Conservation (phyloP, 1,140 invertebrate species). For the Amphibalanus amphitrite region DNA sequence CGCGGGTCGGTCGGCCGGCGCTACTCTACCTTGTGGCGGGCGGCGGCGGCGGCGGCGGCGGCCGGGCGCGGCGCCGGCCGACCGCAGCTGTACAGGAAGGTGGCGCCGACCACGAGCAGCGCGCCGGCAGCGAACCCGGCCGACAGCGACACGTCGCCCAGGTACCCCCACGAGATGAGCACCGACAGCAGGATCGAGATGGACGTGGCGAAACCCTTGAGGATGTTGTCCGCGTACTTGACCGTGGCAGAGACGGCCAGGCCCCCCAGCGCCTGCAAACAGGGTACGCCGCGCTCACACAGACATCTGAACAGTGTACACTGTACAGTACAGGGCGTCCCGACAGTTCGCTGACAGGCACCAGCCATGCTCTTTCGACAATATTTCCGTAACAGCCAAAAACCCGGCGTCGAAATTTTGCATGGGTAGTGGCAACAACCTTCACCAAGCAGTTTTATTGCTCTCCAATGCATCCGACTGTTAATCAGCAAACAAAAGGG, state of each 20-base stretch:
- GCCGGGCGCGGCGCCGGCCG: constrained; percentile 8
- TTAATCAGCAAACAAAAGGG: too few relatives aligned
- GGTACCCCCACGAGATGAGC: constrained; percentile 37
- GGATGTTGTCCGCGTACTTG: constrained; percentile 39
- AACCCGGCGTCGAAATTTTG: too few relatives aligned
- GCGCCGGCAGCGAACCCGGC: constrained; percentile 32
- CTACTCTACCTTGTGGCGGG: too few relatives aligned
- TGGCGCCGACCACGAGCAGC: constrained; percentile 32
- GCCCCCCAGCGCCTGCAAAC: constrained; percentile 21
- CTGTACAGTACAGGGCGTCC: too few relatives aligned
- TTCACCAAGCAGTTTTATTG: too few relatives aligned
- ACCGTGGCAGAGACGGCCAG: constrained; percentile 32
- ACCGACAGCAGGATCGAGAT: constrained; percentile 39
- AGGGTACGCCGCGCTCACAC: neutral
- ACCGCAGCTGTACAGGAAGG: constrained; percentile 30
- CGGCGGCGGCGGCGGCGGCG: too few relatives aligned
- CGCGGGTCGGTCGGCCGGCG: too few relatives aligned
- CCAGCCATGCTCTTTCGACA: too few relatives aligned
- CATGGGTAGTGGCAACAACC: too few relatives aligned
- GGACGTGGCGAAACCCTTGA: constrained; percentile 37
- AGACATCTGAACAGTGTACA: neutral
- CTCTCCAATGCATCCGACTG: too few relatives aligned
- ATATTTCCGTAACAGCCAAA: too few relatives aligned
- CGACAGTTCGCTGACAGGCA: too few relatives aligned
- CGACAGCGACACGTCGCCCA: constrained; percentile 32